Evolutionary conservation across 2,888 invertebrate genomes (phyloP).

Genomic region (Scaeva pyrastri): DNA sequence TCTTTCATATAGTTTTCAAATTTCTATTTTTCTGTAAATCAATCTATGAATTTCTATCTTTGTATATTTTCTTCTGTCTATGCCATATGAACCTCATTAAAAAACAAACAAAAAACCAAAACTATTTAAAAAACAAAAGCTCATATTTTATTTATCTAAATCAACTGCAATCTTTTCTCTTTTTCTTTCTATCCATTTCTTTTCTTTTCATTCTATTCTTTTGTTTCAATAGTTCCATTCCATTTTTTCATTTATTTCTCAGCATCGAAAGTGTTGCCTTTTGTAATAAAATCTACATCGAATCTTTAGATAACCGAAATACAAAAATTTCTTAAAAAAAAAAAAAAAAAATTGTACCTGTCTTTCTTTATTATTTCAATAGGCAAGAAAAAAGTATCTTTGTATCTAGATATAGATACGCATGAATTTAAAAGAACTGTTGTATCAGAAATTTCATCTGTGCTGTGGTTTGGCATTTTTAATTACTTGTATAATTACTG

Average conservation of each 20-base stretch:
- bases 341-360: not conserved
- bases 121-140: slow-evolving; percentile 40
- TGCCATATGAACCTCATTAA: slow-evolving; percentile 71
- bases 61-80: slow-evolving; percentile 34
- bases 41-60: slow-evolving; percentile 51
- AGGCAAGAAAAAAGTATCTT: not conserved
- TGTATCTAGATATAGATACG: no score
- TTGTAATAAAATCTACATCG: slow-evolving; percentile 49
- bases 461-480: not conserved
- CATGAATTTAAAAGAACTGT: not conserved
- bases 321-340: slow-evolving; percentile 47
- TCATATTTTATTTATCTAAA: slow-evolving; percentile 54
- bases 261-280: slow-evolving; percentile 55
- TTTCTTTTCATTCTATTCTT: slow-evolving; percentile 77
- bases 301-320: slow-evolving; percentile 61
- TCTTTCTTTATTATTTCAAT: slow-evolving; percentile 37
- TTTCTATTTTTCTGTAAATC: slow-evolving; percentile 13
- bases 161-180: slow-evolving; percentile 26
- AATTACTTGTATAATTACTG: not conserved
- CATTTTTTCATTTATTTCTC: slow-evolving; percentile 27
- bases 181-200: slow-evolving; percentile 68
- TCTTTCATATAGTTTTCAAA: not conserved
- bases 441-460: slow-evolving; percentile 17
- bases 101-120: slow-evolving; percentile 65
- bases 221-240: slow-evolving; percentile 9